A percentile compares a stretch with the other conserved stretches of the same genome.
Conservation (phyloP, 2,113 vertebrate genomes). For the Scomber colias region DNA sequence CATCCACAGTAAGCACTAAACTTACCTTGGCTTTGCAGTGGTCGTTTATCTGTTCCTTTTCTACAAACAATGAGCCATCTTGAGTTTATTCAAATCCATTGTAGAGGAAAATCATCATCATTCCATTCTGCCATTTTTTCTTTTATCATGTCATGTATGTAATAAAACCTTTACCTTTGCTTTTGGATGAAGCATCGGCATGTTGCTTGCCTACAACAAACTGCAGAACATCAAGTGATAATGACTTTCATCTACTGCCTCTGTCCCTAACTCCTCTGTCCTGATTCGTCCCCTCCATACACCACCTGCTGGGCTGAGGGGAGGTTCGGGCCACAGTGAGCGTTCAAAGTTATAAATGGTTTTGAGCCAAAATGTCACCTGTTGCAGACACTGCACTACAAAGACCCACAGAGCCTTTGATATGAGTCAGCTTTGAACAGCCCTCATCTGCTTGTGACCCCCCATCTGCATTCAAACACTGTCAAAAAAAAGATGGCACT, state of each 20-base stretch:
- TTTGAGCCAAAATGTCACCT: conserved; percentile 76
- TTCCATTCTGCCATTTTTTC: background rate
- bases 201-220: conserved; percentile 21
- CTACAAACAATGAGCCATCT: background rate
- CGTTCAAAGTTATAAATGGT: conserved; percentile 58
- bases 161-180: background rate
- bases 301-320: conserved; percentile 35
- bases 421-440: conserved; percentile 77
- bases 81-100: background rate
- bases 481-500: conserved; percentile 7
- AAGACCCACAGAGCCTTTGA: conserved; percentile 74
- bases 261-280: conserved; percentile 12
- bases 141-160: background rate
- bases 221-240: background rate
- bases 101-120: background rate
- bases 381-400: conserved; percentile 63
- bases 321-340: background rate
- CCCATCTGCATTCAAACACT: conserved; percentile 70
- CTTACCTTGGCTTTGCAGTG: conserved; percentile 17
- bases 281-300: conserved; percentile 19
- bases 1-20: background rate
- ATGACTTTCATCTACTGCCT: conserved; percentile 15
- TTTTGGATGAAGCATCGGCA: background rate
- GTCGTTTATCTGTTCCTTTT: background rate
- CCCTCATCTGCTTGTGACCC: conserved; percentile 59